Conservation (phyloP, 2,888 invertebrate genomes). For the Anorthoa munda region DNA sequence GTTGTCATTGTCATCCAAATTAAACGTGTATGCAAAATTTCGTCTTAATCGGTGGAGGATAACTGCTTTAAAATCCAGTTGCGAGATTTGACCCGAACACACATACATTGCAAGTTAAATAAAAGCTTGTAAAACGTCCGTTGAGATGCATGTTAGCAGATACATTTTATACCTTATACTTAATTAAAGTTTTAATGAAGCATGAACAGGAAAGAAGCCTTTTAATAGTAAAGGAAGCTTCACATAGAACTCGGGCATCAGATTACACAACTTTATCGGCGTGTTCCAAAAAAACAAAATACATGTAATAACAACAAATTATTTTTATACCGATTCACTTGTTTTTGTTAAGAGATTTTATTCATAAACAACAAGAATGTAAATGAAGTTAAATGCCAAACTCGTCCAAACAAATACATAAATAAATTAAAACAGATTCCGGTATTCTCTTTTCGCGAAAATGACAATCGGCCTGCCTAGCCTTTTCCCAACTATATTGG, state of each 20-base stretch:
- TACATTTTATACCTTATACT: not conserved
- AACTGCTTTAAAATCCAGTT: too few relatives aligned
- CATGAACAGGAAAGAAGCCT: constrained; percentile 76
- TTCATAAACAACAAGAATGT: not conserved
- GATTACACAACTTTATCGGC: constrained; percentile 67
- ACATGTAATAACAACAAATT: constrained; percentile 38
- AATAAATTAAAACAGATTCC: not conserved
- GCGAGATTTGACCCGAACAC: too few relatives aligned
- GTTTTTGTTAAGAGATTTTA: constrained; percentile 24
- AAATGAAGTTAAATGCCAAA: constrained; percentile 6
- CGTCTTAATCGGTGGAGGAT: too few relatives aligned
- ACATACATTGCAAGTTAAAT: too few relatives aligned
- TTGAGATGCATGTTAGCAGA: not conserved
- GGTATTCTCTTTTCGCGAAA: not conserved
- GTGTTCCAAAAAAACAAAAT: constrained; percentile 54
- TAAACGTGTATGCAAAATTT: too few relatives aligned
- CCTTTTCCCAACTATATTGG: too few relatives aligned
- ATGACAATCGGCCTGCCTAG: too few relatives aligned
- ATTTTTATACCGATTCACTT: constrained; percentile 26
- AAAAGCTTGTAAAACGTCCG: too few relatives aligned
- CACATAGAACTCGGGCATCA: constrained; percentile 69
- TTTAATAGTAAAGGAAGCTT: constrained; percentile 70
- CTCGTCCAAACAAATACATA: not conserved
- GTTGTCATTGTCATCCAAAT: too few relatives aligned
- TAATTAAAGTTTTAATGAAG: constrained; percentile 52